phyloP scores from a whole-genome alignment of 1,140 invertebrate species.

The Stenopsyche tienmushanensis region DNA sequence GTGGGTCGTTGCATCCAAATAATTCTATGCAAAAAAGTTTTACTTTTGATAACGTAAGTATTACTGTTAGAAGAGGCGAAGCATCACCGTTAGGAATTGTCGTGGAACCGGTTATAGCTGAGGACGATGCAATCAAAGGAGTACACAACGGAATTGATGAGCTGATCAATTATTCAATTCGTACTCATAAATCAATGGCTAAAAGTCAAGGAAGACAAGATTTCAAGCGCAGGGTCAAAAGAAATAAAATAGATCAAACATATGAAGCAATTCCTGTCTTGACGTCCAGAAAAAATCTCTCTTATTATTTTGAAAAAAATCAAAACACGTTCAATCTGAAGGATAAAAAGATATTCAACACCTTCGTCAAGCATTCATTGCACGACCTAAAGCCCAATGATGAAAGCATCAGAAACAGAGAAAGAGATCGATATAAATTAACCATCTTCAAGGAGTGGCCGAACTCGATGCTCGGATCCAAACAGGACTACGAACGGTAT shows the following conservation, averaged over 20 bases:
- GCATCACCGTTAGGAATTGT: slow-evolving; percentile 23
- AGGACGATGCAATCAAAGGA: slow-evolving; percentile 19
- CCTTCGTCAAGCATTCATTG: slow-evolving; percentile 11
- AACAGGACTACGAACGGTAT: slow-evolving; percentile 19
- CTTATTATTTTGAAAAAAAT: neutral
- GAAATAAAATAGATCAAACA: slow-evolving; percentile 15
- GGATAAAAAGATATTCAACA: slow-evolving; percentile 15
- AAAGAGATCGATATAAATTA: neutral
- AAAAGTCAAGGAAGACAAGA: slow-evolving; percentile 24
- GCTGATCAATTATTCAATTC: slow-evolving; percentile 17
- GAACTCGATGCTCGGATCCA: neutral
- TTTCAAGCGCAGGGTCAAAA: slow-evolving; percentile 26
- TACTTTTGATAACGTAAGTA: too few species aligned
- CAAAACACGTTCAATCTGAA: neutral
- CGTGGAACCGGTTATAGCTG: slow-evolving; percentile 9
- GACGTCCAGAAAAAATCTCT: too few species aligned
- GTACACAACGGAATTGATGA: slow-evolving; percentile 17
- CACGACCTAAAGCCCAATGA: slow-evolving; percentile 11
- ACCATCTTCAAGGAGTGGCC: slow-evolving; percentile 10
- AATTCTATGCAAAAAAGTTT: too few species aligned
- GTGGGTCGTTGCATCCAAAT: too few species aligned
- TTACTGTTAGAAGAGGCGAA: too few species aligned
- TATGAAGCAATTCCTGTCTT: too few species aligned
- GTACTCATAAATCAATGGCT: slow-evolving; percentile 9
- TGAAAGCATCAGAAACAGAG: neutral